Base-by-base conservation (phyloP, 2,888 invertebrate genomes). In the Alloscopus bannaensis region DNA sequence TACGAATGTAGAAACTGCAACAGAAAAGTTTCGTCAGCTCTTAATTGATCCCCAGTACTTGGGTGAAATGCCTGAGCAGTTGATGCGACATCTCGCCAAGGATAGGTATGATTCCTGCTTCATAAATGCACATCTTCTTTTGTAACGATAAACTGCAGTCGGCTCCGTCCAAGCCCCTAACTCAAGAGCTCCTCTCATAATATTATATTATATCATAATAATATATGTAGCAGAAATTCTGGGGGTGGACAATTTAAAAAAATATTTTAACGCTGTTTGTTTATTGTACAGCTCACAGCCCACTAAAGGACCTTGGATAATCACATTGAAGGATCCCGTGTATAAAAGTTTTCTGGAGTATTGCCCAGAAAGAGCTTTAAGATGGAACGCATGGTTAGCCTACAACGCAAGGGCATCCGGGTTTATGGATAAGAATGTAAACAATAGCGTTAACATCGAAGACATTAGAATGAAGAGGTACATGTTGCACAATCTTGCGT, bases 321-420 rank as follows among this genome's bases (percentile, higher is more conserved):
- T 95, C 0, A 93, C 93, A 0, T 89, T 96, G n/a, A 91, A 94
- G 69, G 93, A 94, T 0, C 90, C 92, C 82, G 90, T 95, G 59
- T 93, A 93, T 84, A 89, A 91, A 76, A 91, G 92, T 3, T 95
- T 97, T 87, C 90, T 98, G 89, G 93, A 95, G 88, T 92, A 95
- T 88, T 98, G 98, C 87, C 93, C 95, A 0, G 93, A 94, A 87
- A 90, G 94, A 80, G 89, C 91, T 42, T 88, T 94, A 47, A 91
- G 98, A 36, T 95, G 93, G 93, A 95, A 95, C 87, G 89, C 94
- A 0, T 98, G 97, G 96, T 92, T 93, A 81, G 95, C 95, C 0
- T 90, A 92, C 87, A 92, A 92, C 0, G 91, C 91, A 70, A 90
- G 94, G 83, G 93, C 93, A 45, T 93, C 95, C 0, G 91, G 91